Conservation (phyloP, 2,888 invertebrate species). For the Xylocampa areola region DNA sequence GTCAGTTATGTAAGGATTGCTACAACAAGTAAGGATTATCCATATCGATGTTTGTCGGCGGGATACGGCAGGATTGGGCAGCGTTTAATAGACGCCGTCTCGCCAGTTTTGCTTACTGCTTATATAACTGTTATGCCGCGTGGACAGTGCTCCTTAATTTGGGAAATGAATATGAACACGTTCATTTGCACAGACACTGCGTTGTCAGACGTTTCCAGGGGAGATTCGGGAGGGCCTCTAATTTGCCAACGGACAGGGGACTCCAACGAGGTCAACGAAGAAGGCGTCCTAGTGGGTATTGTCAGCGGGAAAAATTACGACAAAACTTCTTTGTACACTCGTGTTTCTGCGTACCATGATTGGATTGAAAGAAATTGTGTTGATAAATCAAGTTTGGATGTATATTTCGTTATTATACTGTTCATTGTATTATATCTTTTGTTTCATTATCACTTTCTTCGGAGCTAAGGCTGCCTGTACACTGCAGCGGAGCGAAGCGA, state of each 20-base stretch:
- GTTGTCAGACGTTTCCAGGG: conserved; percentile 57
- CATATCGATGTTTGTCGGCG: conserved; percentile 63
- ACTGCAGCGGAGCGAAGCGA: too few species aligned
- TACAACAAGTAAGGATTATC: conserved; percentile 60
- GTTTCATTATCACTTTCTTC: conserved; percentile 54
- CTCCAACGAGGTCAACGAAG: conserved; percentile 52
- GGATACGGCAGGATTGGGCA: conserved; percentile 70
- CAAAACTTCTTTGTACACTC: conserved; percentile 67
- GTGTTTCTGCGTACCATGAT: conserved; percentile 58
- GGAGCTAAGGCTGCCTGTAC: background rate
- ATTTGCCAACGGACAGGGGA: conserved; percentile 67
- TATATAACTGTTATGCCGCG: conserved; percentile 63
- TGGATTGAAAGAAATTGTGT: conserved; percentile 65
- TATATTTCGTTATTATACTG: conserved; percentile 60
- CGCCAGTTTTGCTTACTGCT: conserved; percentile 67
- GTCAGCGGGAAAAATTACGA: conserved; percentile 80
- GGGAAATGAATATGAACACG: conserved; percentile 71
- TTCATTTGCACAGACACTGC: conserved; percentile 51
- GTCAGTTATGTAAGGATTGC: conserved; percentile 64
- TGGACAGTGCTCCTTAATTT: conserved; percentile 66
- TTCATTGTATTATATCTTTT: conserved; percentile 69
- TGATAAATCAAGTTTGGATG: conserved; percentile 27
- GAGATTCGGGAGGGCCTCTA: conserved; percentile 81
- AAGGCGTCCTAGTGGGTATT: conserved; percentile 71
- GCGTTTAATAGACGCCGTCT: conserved; percentile 9